phyloP scores from a whole-genome alignment of 1,140 invertebrate genomes.

The Drosophila lacteicornis region DNA sequence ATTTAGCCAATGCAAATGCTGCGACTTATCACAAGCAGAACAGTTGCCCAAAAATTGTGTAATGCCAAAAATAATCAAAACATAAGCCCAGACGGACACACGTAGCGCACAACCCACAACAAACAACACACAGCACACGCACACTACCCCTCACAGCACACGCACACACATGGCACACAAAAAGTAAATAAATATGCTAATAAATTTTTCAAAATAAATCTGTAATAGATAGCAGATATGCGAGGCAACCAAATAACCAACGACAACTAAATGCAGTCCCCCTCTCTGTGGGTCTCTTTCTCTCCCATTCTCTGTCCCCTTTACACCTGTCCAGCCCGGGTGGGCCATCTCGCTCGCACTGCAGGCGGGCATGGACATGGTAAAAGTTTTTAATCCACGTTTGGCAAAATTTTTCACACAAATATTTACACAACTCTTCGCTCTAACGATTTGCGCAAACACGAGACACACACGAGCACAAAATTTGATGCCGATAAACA shows the following conservation, averaged over 20 bases:
- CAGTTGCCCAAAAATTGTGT: constrained; percentile 61
- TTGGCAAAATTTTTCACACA: constrained; percentile 81
- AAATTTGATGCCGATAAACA: constrained; percentile 77
- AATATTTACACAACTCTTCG: constrained; percentile 82
- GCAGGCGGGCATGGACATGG: constrained; percentile 67
- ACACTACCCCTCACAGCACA: constrained; percentile 21
- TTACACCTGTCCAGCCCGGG: constrained; percentile 1
- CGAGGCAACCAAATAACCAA: constrained; percentile 70
- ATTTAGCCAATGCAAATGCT: constrained; percentile 46
- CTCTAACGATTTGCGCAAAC: constrained; percentile 81
- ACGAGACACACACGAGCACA: constrained; percentile 58
- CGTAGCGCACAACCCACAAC: constrained; percentile 10
- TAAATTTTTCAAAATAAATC: constrained; percentile 83
- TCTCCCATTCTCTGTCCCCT: background rate
- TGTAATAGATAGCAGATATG: constrained; percentile 79
- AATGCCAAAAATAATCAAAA: constrained; percentile 78
- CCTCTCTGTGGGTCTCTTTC: background rate
- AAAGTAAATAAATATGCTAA: constrained; percentile 82
- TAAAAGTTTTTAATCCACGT: constrained; percentile 82
- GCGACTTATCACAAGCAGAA: constrained; percentile 47
- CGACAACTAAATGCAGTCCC: constrained; percentile 64
- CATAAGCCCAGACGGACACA: constrained; percentile 47
- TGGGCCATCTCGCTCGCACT: constrained; percentile 46
- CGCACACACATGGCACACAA: constrained; percentile 29
- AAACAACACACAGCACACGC: constrained; percentile 42